phyloP scores from a whole-genome alignment of 2,113 vertebrate genomes.

The Herpetotheres cachinnans region DNA sequence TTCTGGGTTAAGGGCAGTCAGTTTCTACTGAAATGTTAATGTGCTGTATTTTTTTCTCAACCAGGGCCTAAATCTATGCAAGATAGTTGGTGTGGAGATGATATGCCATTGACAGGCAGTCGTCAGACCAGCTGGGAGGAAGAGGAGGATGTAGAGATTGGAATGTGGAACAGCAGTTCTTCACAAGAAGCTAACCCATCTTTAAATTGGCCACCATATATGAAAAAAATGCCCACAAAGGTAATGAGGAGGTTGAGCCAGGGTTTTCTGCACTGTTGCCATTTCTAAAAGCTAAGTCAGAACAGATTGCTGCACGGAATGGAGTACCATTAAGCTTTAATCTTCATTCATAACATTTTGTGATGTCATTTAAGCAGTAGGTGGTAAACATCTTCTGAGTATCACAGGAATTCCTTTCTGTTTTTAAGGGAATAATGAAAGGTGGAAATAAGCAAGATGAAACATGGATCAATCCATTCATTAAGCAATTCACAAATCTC shows the following conservation, averaged over 20 bases:
- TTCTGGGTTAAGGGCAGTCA: background rate
- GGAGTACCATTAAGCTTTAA: background rate
- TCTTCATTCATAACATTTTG: background rate
- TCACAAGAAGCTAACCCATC: constrained; percentile 87
- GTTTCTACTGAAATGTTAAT: background rate
- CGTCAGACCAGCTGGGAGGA: constrained; percentile 89
- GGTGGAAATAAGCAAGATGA: constrained; percentile 92
- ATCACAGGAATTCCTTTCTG: constrained; percentile 11
- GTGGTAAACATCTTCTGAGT: background rate
- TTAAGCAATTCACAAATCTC: constrained; percentile 94
- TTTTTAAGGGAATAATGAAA: constrained; percentile 89
- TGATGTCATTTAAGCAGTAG: background rate
- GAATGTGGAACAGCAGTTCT: constrained; percentile 92
- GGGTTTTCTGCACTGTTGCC: background rate
- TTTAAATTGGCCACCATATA: constrained; percentile 89
- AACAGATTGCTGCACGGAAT: background rate
- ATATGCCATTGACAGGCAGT: constrained; percentile 76
- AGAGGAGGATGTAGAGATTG: constrained; percentile 94
- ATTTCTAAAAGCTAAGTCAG: background rate
- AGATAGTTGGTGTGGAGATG: constrained; percentile 91
- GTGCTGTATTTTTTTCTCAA: background rate
- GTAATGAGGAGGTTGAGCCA: constrained; percentile 57
- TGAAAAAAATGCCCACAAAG: constrained; percentile 91
- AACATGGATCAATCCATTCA: constrained; percentile 92
- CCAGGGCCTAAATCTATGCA: constrained; percentile 93